Evolutionary conservation across 1,140 invertebrate genomes (phyloP).

Genomic region (Eubasilissa regina): DNA sequence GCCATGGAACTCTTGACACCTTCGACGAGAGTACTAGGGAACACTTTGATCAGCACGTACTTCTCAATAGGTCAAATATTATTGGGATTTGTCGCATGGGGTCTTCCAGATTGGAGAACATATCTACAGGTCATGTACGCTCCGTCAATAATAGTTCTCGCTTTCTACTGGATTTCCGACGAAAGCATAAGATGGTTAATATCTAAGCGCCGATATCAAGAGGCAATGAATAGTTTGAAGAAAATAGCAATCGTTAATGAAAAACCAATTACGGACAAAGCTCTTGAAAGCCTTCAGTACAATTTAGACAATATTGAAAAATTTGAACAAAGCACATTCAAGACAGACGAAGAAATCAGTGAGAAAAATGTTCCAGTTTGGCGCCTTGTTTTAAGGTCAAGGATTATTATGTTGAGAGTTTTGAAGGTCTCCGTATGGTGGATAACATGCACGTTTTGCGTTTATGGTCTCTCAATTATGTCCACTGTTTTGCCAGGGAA

Average conservation of each 20-base stretch:
- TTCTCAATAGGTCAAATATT: conserved; percentile 82
- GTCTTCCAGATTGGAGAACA: conserved; percentile 79
- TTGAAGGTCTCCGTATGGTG: conserved; percentile 80
- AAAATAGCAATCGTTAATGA: conserved; percentile 81
- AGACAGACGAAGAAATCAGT: not conserved
- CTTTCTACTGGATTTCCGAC: conserved; percentile 77
- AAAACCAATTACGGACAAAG: conserved; percentile 72
- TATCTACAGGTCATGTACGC: conserved; percentile 80
- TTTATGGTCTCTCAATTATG: conserved; percentile 88
- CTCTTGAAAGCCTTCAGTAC: conserved; percentile 70
- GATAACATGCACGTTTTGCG: conserved; percentile 83
- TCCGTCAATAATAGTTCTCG: conserved; percentile 78
- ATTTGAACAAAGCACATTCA: not conserved
- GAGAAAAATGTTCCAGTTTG: conserved; percentile 64
- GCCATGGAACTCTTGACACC: conserved; percentile 86
- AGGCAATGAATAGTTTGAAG: conserved; percentile 75
- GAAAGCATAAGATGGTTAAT: conserved; percentile 86
- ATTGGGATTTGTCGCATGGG: conserved; percentile 80
- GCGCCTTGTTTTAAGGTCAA: conserved; percentile 73
- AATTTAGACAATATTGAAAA: conserved; percentile 65
- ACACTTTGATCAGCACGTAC: conserved; percentile 79
- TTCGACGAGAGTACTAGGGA: conserved; percentile 80
- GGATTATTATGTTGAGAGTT: conserved; percentile 77
- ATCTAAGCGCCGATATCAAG: conserved; percentile 77
- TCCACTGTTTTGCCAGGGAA: conserved; percentile 81